Evolutionary conservation across 2,797 vertebrate species (phyloP).

Genomic region (Allenopithecus nigroviridis): DNA sequence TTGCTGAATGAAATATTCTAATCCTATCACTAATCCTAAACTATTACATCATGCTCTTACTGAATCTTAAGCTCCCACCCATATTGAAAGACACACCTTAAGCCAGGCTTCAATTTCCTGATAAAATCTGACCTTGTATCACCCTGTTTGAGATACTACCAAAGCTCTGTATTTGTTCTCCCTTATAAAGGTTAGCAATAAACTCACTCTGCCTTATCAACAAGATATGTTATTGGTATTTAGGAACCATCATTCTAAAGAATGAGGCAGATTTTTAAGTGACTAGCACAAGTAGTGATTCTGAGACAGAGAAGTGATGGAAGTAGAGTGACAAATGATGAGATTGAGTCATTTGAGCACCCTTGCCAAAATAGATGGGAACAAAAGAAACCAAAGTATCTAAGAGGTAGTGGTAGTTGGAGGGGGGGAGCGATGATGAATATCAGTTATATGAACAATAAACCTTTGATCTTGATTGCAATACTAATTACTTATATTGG

Average conservation of each 20-base stretch:
- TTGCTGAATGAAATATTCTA: background rate
- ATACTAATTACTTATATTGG: background rate
- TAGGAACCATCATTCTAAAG: background rate
- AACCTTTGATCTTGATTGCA: background rate
- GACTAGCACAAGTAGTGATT: background rate
- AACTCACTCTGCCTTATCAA: background rate
- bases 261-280: background rate
- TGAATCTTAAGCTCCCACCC: background rate
- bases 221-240: background rate
- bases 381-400: background rate
- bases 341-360: background rate
- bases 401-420: background rate
- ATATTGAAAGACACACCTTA: background rate
- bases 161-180: background rate
- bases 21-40: background rate
- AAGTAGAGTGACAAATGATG: background rate
- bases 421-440: background rate
- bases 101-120: background rate
- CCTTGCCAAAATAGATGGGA: background rate
- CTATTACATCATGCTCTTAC: background rate
- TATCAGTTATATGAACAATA: background rate
- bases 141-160: background rate
- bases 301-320: background rate
- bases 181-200: background rate
- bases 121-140: background rate